A percentile compares a stretch with the other conserved stretches of the same genome.
phyloP scores from a whole-genome alignment of 2,113 vertebrate species.

The Cairina moschata region DNA sequence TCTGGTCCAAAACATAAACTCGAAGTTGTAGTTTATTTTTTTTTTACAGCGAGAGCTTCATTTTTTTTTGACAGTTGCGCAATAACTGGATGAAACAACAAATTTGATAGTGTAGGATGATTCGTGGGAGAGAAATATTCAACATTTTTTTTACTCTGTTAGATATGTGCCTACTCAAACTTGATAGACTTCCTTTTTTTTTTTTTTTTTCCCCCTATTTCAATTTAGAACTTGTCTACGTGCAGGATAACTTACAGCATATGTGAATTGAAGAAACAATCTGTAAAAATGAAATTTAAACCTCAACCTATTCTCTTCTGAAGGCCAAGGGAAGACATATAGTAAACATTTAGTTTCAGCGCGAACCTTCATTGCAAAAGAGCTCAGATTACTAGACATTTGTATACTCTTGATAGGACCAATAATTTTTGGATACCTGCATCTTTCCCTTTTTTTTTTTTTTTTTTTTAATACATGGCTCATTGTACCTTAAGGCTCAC shows the following conservation, averaged over 20 bases:
- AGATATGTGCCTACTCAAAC: not conserved
- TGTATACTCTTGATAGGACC: not conserved
- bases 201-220: not conserved
- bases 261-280: not conserved
- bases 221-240: not conserved
- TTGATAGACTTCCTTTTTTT: not conserved
- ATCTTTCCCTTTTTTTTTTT: not conserved
- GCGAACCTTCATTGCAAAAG: not conserved
- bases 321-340: not conserved
- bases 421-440: not conserved
- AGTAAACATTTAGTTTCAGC: not conserved
- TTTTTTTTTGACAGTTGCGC: not conserved
- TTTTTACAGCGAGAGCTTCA: not conserved
- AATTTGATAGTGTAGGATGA: not conserved
- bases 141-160: not conserved
- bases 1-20: not conserved
- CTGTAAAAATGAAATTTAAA: not conserved
- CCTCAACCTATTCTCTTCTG: not conserved
- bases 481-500: not conserved
- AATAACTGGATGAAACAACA: not conserved
- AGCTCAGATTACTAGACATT: not conserved
- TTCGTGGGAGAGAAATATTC: not conserved
- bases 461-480: too few species aligned
- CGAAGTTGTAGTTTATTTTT: not conserved
- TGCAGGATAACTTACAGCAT: not conserved